Percentiles rank a stretch among this genome's conserved stretches.
Conservation (phyloP, 2,113 vertebrate species). For the Phycodurus eques region DNA sequence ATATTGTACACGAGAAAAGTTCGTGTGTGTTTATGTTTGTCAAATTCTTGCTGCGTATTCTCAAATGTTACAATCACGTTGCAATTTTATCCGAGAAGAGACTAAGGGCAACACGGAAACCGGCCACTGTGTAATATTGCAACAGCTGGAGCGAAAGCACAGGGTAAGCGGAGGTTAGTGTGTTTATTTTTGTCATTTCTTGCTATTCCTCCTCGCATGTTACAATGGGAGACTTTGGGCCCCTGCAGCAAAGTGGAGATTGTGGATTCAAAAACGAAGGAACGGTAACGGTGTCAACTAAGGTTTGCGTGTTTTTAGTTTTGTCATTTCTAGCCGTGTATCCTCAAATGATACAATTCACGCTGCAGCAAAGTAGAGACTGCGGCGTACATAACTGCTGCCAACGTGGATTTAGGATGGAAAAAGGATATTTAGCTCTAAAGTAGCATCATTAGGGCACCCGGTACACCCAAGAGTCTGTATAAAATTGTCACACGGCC, state of each 20-base stretch:
- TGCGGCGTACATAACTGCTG: neutral
- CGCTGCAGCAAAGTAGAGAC: neutral
- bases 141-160: neutral
- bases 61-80: neutral
- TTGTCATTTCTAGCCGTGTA: neutral
- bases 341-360: neutral
- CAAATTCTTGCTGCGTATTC: neutral
- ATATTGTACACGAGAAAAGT: neutral
- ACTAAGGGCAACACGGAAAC: neutral
- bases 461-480: slow-evolving; percentile 37
- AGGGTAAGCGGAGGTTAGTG: neutral
- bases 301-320: neutral
- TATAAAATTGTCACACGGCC: slow-evolving; percentile 14
- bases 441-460: slow-evolving; percentile 35
- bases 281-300: neutral
- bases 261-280: neutral
- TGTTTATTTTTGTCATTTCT: neutral
- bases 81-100: neutral
- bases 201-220: neutral
- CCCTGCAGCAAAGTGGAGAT: neutral
- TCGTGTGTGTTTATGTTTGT: neutral
- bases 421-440: neutral
- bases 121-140: neutral
- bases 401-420: neutral
- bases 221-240: neutral